Base-by-base conservation (phyloP, 2,113 vertebrate genomes). In the Spea multiplicata region DNA sequence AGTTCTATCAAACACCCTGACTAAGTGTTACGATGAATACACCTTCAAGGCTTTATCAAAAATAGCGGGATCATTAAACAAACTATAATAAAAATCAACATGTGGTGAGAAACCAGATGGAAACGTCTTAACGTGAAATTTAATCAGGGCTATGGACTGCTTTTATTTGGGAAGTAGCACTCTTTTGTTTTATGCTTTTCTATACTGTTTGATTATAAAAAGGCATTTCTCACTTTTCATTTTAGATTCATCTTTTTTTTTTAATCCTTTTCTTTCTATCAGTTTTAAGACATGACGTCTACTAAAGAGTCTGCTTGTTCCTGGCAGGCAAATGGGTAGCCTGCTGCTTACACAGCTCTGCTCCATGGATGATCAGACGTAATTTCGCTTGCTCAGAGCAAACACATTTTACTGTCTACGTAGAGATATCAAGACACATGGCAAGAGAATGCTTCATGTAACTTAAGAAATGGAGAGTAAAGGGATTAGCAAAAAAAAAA, bases 271-370 rank as follows among this genome's bases (percentile, higher is more conserved):
- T 76, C 71, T 74, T 80, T 74, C 64, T 67, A 80, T 80, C 70
- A 72, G 57, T 49, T 14, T 73, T 67, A 67, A 66, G 50, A 67
- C 53, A 61, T 6, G 64, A 67, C 74, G 71, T 71, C 78, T 65
- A 74, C 78, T 62, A 52, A 50, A 71, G 71, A 71, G 65, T 48
- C 78, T 68, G 64, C n/a, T 65, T 66, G 52, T 74, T 80, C 71
- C 71, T 80, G 78, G 78, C 71, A 80, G 53, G 71, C 78, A 68
- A 80, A 80, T 80, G 64, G 78, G 44, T 65, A 74, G 49, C 78
- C 78, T 80, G 78, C 78, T 80, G 78, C 78, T 80, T 80, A 74
- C 78, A 74, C 71, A 80, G 71, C 50, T 80, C 52, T 80, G 44
- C 52, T 80, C 78, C 45, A 80, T 80, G 71, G 78, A 74, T 80